A percentile compares a stretch with the other conserved stretches of the same genome.
These are phyloP conservation scores for Meda fulgida DNA, from an alignment of 2,797 vertebrate species.

Conservation along the genomic window DNA sequence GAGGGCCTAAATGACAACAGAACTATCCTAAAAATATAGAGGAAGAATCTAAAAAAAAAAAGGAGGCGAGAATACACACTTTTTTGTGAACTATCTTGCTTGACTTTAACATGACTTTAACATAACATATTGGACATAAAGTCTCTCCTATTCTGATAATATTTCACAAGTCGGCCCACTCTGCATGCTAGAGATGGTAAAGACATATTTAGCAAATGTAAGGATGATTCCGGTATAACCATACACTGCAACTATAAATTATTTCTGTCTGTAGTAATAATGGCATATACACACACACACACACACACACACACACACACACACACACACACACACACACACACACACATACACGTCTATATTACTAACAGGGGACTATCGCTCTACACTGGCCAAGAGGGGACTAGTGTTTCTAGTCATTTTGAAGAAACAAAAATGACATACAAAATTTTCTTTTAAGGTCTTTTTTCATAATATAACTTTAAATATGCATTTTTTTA, in stretches of 20 bases:
- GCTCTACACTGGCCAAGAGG: no score
- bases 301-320: no score
- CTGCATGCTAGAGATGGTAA: slow-evolving; percentile 26
- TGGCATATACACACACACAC: slow-evolving; percentile 38
- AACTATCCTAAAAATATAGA: neutral
- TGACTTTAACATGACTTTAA: slow-evolving; percentile 10
- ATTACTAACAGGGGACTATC: no score
- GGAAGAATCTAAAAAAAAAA: neutral
- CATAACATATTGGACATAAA: slow-evolving; percentile 17
- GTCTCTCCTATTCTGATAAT: neutral
- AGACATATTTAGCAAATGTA: neutral
- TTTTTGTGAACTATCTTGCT: neutral
- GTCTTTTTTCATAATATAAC: no score
- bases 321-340: slow-evolving; percentile 33
- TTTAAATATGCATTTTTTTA: no score
- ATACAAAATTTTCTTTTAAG: no score
- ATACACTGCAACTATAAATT: slow-evolving; percentile 25
- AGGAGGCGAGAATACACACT: neutral
- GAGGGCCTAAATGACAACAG: neutral
- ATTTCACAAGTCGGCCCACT: slow-evolving; percentile 24
- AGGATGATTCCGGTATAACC: slow-evolving; percentile 24
- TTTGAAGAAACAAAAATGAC: no score
- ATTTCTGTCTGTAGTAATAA: slow-evolving; percentile 31
- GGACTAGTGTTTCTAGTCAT: no score
- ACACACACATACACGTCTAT: slow-evolving; percentile 37